These are phyloP conservation scores for Diachrysia chrysitis DNA, from an alignment of 2,888 invertebrate genomes.

Conservation along the genomic window DNA sequence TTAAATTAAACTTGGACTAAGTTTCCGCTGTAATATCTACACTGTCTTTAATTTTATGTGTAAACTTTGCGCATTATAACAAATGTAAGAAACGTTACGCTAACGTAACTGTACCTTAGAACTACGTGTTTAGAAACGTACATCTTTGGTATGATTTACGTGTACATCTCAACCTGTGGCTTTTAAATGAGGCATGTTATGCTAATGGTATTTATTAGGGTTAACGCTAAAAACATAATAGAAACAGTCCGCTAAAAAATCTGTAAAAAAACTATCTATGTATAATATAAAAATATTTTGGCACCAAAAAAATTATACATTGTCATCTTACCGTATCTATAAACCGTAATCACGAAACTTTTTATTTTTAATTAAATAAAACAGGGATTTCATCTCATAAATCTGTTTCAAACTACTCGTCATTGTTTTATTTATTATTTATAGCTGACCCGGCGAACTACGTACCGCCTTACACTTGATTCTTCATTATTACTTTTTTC, in stretches of 20 bases:
- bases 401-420: too few species aligned
- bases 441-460: too few species aligned
- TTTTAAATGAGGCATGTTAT: conserved; percentile 30
- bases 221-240: neutral
- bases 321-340: too few species aligned
- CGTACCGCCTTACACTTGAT: too few species aligned
- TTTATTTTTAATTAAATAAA: too few species aligned
- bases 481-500: too few species aligned
- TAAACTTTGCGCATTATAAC: neutral
- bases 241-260: neutral
- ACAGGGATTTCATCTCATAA: too few species aligned
- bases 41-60: conserved; percentile 1
- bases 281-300: too few species aligned
- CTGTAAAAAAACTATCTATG: too few species aligned
- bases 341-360: too few species aligned
- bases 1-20: neutral
- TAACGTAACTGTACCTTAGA: neutral
- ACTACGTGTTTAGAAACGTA: conserved; percentile 19
- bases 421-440: too few species aligned
- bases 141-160: conserved; percentile 26
- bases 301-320: too few species aligned
- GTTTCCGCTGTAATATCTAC: neutral
- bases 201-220: conserved; percentile 40
- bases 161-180: conserved; percentile 29
- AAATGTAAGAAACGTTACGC: conserved; percentile 3